Base-by-base conservation (phyloP, 2,113 vertebrate species). In the Platichthys stellatus region DNA sequence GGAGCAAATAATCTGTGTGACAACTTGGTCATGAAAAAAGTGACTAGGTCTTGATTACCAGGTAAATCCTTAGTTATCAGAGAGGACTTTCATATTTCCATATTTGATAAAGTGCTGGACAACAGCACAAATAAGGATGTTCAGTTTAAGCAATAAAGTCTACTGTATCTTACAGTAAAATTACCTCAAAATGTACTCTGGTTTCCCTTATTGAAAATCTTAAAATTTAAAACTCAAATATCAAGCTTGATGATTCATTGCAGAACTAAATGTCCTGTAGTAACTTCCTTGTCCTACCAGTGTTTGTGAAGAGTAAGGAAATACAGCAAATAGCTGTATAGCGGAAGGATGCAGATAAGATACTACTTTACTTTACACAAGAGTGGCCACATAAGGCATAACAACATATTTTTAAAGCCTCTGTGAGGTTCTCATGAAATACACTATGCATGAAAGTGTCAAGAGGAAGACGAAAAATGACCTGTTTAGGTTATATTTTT, bases 401-500 rank as follows among this genome's bases (percentile, higher is more conserved):
- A 76, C 13, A 69, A 24, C 38, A 45, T 54, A 20, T 54, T 20
- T 75, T 61, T 69, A 26, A 78, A 63, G 1, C 11, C 35, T 5
- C 53, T 58, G 63, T 7, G n/a, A 17, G n/a, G 64, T 64, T 60
- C 24, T 24, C 57, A 21, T 58, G 11, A 69, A 70, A 43, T 12
- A 58, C 59, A 64, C 7, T 13, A 68, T 65, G 53, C 59, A 24
- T 56, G 63, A 60, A 21, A 15, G 57, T 45, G 74, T 40, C 20
- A 43, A 79, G 35, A 69, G 31, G n/a, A 49, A 15, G 56, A 68
- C 38, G 69, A 67, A 76, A 76, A 72, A 67, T 70, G 60, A 40
- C 43, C 43, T 40, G 24, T 11, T 18, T 59, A 75, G 62, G 26
- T 18, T 65, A 51, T 82, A 75, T 86, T 90, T 76, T 67, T 43